These are phyloP conservation scores for Cyclophora punctaria DNA, from an alignment of 2,888 invertebrate species.

Conservation along the genomic window DNA sequence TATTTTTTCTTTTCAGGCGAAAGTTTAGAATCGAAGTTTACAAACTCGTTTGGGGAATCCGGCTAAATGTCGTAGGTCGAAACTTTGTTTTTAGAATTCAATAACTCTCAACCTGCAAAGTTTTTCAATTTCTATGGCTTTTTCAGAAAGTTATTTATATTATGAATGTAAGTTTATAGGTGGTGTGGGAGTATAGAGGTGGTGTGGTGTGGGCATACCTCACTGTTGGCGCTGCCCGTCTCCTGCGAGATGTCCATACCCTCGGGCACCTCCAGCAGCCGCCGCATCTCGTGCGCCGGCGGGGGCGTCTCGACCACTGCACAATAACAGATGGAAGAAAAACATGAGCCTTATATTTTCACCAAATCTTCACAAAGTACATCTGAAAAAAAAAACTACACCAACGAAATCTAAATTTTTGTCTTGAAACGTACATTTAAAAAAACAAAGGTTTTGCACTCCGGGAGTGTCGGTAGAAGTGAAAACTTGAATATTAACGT, in stretches of 20 bases:
- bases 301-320: slow-evolving; percentile 32
- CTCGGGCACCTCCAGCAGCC: slow-evolving; percentile 24
- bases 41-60: too few species aligned
- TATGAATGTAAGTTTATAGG: background rate
- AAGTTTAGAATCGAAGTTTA: too few species aligned
- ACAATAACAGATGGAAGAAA: slow-evolving; percentile 34
- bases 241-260: slow-evolving; percentile 31
- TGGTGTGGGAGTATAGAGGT: background rate
- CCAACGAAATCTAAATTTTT: slow-evolving; percentile 6
- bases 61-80: too few species aligned
- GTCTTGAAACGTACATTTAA: slow-evolving; percentile 14
- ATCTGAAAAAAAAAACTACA: slow-evolving; percentile 33
- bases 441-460: slow-evolving; percentile 6
- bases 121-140: too few species aligned
- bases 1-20: too few species aligned
- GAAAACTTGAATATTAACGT: too few species aligned
- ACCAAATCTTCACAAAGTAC: background rate
- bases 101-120: too few species aligned
- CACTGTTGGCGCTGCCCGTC: slow-evolving; percentile 23
- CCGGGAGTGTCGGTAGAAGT: too few species aligned
- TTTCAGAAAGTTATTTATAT: too few species aligned
- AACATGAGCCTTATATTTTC: slow-evolving; percentile 24
- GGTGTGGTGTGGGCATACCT: slow-evolving; percentile 24
- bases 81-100: too few species aligned
- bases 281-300: slow-evolving; percentile 14